A percentile compares a stretch with the other conserved stretches of the same genome.
These are phyloP conservation scores for Rallus limicola DNA, from an alignment of 2,113 vertebrate genomes.

Conservation along the genomic window DNA sequence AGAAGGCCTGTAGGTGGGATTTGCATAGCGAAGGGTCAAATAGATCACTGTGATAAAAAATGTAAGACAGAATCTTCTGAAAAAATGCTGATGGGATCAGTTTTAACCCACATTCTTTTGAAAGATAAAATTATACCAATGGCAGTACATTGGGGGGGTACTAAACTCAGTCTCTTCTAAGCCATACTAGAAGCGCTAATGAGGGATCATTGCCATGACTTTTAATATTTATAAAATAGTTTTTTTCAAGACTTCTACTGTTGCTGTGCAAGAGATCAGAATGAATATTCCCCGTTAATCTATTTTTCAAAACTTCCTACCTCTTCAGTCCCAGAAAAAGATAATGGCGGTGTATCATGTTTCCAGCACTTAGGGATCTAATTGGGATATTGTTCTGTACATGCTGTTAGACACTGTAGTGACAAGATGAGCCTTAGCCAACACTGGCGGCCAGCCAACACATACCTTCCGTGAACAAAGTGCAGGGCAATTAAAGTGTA, in stretches of 20 bases:
- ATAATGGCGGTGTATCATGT: constrained; percentile 4
- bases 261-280: neutral
- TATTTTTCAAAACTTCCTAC: constrained; percentile 50
- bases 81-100: neutral
- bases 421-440: constrained; percentile 75
- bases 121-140: neutral
- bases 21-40: neutral
- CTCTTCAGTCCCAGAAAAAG: constrained; percentile 21
- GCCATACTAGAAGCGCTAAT: neutral
- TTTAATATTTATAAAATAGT: neutral
- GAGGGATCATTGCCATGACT: neutral
- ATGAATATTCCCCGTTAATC: neutral
- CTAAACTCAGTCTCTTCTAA: neutral
- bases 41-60: neutral
- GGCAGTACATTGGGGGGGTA: rapidly evolving
- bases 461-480: constrained; percentile 76
- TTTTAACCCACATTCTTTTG: neutral
- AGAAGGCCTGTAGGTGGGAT: neutral
- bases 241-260: neutral
- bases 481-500: constrained; percentile 76
- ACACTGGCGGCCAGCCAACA: constrained; percentile 66
- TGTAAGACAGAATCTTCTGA: neutral
- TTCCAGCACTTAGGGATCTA: constrained; percentile 75
- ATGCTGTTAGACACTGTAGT: constrained; percentile 75
- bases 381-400: constrained; percentile 79